phyloP scores from a whole-genome alignment of 2,797 vertebrate genomes.

The Paguma larvata region DNA sequence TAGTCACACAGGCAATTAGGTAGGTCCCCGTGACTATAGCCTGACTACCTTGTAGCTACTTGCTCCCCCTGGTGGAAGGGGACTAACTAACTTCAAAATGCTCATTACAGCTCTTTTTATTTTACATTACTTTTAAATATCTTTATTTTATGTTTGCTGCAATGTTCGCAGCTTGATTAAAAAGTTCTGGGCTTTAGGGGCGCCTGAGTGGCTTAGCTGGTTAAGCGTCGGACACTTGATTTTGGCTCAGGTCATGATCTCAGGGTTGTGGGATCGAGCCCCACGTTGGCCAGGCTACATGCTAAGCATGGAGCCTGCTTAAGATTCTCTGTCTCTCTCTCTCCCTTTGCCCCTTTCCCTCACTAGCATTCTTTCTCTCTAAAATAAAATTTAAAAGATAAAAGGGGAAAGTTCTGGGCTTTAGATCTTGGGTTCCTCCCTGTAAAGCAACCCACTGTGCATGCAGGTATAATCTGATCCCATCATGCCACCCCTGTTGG shows the following conservation, averaged over 20 bases:
- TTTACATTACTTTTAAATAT: not conserved
- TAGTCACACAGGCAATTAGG: not conserved
- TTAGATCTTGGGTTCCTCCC: not conserved
- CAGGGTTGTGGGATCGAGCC: no score
- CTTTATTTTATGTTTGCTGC: constrained; percentile 23
- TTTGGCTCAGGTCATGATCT: no score
- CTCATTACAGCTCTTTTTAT: not conserved
- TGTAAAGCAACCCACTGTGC: not conserved
- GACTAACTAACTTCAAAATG: not conserved
- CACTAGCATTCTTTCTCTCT: no score
- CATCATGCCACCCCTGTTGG: not conserved
- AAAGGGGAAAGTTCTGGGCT: not conserved
- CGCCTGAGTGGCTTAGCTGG: no score
- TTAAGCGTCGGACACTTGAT: no score
- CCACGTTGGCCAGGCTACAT: no score
- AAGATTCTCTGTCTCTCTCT: no score
- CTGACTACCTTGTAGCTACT: not conserved
- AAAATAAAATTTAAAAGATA: no score
- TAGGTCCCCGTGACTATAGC: not conserved
- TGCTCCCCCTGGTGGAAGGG: not conserved
- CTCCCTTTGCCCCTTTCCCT: no score
- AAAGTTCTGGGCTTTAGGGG: not conserved
- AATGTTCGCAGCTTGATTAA: not conserved
- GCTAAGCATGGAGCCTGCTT: no score
- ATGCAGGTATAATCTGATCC: not conserved